Evolutionary conservation across 2,113 vertebrate species (phyloP).

Genomic region (Heterocephalus glaber): DNA sequence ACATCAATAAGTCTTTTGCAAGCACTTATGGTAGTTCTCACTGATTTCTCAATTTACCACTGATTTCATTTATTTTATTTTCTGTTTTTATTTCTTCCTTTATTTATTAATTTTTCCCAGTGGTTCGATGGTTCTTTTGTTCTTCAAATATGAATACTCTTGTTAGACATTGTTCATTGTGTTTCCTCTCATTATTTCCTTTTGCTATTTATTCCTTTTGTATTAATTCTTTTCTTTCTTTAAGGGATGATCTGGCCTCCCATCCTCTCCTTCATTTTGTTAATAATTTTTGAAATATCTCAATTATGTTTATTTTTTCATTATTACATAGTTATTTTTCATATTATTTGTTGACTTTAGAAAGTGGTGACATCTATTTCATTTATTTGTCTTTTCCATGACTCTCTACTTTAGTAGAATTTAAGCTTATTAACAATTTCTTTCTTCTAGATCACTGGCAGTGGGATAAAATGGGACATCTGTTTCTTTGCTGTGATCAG

Average conservation of each 20-base stretch:
- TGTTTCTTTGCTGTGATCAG: slow-evolving; percentile 52
- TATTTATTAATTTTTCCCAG: background rate
- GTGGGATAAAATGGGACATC: slow-evolving; percentile 6
- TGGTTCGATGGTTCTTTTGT: background rate
- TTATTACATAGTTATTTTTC: background rate
- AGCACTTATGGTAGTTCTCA: background rate
- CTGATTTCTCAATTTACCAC: background rate
- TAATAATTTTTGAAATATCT: background rate
- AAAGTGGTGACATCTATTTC: background rate
- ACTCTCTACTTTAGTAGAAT: background rate
- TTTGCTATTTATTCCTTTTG: background rate
- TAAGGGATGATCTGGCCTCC: background rate
- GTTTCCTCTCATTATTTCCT: background rate
- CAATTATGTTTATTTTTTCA: background rate
- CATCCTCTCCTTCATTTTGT: background rate
- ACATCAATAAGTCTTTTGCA: background rate
- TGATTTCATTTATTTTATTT: background rate
- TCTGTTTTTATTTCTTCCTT: background rate
- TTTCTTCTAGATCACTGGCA: background rate
- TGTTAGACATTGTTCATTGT: background rate
- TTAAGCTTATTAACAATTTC: slow-evolving; percentile 27
- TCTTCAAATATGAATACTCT: background rate
- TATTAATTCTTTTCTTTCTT: background rate
- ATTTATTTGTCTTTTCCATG: background rate
- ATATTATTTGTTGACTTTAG: background rate